These are phyloP conservation scores for Petrolisthes manimaculis DNA, from an alignment of 2,888 invertebrate species.

Conservation along the genomic window DNA sequence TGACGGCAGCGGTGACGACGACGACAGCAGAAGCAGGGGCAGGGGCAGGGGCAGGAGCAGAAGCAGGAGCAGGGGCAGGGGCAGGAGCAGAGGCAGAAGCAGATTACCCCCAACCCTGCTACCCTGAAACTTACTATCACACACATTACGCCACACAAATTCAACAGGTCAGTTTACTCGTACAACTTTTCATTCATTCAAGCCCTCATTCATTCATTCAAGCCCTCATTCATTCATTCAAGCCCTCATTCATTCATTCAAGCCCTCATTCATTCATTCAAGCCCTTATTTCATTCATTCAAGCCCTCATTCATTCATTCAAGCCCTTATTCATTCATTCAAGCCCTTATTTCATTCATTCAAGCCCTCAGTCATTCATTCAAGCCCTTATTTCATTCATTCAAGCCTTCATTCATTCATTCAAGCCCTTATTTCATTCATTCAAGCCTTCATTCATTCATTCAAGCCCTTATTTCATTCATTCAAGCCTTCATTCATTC, in stretches of 20 bases:
- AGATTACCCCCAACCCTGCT: constrained; percentile 44
- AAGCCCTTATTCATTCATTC: neutral
- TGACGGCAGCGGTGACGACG: neutral
- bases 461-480: neutral
- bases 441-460: neutral
- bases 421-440: neutral
- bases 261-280: neutral
- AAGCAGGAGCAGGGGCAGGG: constrained; percentile 15
- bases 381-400: neutral
- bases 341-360: neutral
- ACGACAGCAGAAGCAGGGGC: constrained; percentile 18
- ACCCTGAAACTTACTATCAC: constrained; percentile 42
- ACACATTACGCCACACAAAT: constrained; percentile 28
- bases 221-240: neutral
- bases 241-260: neutral
- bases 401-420: neutral
- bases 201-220: neutral
- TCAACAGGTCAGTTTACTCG: constrained; percentile 18
- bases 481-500: neutral
- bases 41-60: constrained; percentile 22
- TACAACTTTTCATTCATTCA: neutral
- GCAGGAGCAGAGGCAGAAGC: constrained; percentile 26
- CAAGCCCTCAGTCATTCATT: neutral
- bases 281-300: neutral
- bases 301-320: neutral